Percentiles rank a stretch among this genome's conserved stretches.
These are phyloP conservation scores for Heliocidaris tuberculata DNA, from an alignment of 35 echinoderm and acorn worm species.

Conservation along the genomic window DNA sequence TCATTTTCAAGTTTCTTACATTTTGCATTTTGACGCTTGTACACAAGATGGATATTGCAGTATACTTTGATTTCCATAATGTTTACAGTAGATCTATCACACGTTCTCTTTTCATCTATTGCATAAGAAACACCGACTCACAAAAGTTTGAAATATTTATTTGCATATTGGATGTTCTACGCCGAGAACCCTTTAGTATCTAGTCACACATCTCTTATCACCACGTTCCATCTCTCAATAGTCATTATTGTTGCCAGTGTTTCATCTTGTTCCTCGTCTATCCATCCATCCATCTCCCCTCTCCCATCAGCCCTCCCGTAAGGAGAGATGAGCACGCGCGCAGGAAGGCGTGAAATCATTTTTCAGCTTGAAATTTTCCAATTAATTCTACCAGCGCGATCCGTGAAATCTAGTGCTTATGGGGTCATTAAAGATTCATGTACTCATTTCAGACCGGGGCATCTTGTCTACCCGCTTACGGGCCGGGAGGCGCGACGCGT, in stretches of 20 bases:
- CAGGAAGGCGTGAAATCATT: slow-evolving; percentile 51
- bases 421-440: slow-evolving; percentile 48
- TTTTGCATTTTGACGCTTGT: not conserved
- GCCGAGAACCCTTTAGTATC: not conserved
- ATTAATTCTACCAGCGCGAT: slow-evolving; percentile 49
- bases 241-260: not conserved
- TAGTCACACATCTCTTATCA: not conserved
- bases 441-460: not conserved
- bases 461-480: not conserved
- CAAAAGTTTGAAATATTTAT: slow-evolving; percentile 19
- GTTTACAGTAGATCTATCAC: not conserved
- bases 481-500: not conserved
- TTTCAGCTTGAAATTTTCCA: slow-evolving; percentile 56
- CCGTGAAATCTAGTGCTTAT: slow-evolving; percentile 53
- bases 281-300: not conserved
- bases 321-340: not conserved
- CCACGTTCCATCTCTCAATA: not conserved
- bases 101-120: not conserved
- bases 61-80: not conserved
- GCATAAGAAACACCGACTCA: not conserved
- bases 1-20: not conserved
- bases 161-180: not conserved
- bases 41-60: not conserved
- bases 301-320: not conserved
- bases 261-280: slow-evolving; percentile 13